Conservation (phyloP, 2,113 vertebrate species). For the Drymodes brunneopygia region DNA sequence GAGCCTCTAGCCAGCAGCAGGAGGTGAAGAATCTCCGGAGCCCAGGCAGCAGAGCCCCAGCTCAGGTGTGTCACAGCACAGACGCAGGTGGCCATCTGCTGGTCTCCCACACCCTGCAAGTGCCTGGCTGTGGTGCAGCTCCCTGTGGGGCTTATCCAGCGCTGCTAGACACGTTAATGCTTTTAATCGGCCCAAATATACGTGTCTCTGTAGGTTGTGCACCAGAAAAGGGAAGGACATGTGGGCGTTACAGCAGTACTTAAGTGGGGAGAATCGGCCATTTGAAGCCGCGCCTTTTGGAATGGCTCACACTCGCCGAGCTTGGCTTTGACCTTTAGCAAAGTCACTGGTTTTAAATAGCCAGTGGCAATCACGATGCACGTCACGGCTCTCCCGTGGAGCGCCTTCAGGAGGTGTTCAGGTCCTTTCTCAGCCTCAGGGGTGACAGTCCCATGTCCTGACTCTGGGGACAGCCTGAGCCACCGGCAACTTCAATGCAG, state of each 20-base stretch:
- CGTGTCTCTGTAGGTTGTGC: not conserved
- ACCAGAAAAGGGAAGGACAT: not conserved
- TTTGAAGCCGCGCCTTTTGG: not conserved
- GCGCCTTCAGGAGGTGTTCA: accelerated
- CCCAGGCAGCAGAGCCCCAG: accelerated
- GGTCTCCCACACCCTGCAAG: not conserved
- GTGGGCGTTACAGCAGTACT: not conserved
- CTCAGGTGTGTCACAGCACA: not conserved
- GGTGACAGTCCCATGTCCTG: no score
- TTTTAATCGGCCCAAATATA: not conserved
- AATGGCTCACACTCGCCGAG: not conserved
- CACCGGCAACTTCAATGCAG: not conserved
- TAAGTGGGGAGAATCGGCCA: accelerated
- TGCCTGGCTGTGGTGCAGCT: not conserved
- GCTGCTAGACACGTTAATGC: not conserved
- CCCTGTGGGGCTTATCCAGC: not conserved
- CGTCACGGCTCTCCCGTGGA: not conserved
- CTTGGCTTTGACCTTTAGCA: not conserved
- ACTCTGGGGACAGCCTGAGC: not conserved
- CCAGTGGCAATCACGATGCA: accelerated
- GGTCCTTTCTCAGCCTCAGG: not conserved
- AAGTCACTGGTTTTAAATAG: accelerated
- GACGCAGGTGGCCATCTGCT: not conserved
- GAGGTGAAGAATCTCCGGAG: not conserved
- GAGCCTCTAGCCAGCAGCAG: not conserved